A percentile compares a stretch with the other conserved stretches of the same genome.
These are phyloP conservation scores for Perithous albicinctus DNA, from an alignment of 2,888 invertebrate species.

Conservation along the genomic window DNA sequence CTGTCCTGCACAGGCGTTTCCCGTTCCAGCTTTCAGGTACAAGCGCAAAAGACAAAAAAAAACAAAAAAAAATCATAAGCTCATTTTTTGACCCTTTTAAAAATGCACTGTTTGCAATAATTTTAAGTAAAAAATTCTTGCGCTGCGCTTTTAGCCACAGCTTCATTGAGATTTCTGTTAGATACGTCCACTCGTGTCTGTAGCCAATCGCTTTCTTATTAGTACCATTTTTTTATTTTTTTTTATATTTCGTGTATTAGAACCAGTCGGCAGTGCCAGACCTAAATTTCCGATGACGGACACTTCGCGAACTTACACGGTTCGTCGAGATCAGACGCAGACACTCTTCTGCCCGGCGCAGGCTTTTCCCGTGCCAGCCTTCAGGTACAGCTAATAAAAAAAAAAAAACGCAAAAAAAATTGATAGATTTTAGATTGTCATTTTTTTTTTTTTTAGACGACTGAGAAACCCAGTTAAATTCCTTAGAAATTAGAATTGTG, in stretches of 20 bases:
- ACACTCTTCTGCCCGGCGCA: conserved; percentile 91
- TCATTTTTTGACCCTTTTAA: neutral
- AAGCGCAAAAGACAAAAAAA: no score
- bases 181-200: neutral
- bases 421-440: neutral
- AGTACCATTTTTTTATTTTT: no score
- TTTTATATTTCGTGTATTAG: conserved; percentile 71
- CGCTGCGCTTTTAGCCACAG: neutral
- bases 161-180: neutral
- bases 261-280: conserved; percentile 84
- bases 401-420: no score
- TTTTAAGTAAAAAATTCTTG: neutral
- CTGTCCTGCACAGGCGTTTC: conserved; percentile 92
- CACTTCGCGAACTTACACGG: conserved; percentile 80
- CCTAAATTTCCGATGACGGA: conserved; percentile 82
- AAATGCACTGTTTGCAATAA: neutral
- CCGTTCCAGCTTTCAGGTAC: conserved; percentile 91
- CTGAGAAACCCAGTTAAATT: neutral
- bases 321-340: conserved; percentile 81
- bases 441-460: neutral
- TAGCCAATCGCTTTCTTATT: conserved; percentile 7
- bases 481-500: neutral
- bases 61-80: neutral
- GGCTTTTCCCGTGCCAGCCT: conserved; percentile 86
- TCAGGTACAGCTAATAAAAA: conserved; percentile 77